Evolutionary conservation across 1,140 invertebrate genomes (phyloP).

Genomic region (Cherax quadricarinatus): DNA sequence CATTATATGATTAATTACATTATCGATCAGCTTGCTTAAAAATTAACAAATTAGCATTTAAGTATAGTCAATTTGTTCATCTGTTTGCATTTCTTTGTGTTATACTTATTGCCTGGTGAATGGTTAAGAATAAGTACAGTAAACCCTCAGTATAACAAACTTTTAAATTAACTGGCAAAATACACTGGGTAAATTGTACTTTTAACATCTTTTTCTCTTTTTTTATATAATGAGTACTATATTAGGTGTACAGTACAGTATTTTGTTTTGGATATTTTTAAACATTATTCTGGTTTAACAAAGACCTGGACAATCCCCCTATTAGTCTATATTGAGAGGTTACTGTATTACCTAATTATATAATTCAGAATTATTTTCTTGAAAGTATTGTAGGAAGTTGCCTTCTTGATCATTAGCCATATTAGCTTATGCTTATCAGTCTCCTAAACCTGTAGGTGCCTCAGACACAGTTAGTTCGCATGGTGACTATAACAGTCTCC

Average conservation of each 20-base stretch:
- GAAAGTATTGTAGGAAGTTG: background rate
- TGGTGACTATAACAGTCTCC: constrained; percentile 67
- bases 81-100: background rate
- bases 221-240: no score
- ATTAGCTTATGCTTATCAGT: constrained; percentile 1
- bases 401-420: constrained; percentile 34
- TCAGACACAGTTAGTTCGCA: constrained; percentile 67
- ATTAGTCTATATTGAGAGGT: no score
- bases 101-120: background rate
- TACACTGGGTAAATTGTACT: no score
- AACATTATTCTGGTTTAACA: no score
- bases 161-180: no score
- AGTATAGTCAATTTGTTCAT: background rate
- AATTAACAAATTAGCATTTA: background rate
- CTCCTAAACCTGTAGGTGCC: constrained; percentile 50
- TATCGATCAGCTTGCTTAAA: background rate
- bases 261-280: no score
- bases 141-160: background rate
- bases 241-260: no score
- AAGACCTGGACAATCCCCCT: no score
- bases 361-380: background rate
- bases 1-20: background rate
- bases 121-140: background rate
- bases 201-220: background rate
- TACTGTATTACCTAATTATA: no score